Percentiles rank a stretch among this genome's conserved stretches.
Evolutionary conservation across 35 echinoderm and acorn worm genomes (phyloP).

Genomic region (Lytechinus pictus): DNA sequence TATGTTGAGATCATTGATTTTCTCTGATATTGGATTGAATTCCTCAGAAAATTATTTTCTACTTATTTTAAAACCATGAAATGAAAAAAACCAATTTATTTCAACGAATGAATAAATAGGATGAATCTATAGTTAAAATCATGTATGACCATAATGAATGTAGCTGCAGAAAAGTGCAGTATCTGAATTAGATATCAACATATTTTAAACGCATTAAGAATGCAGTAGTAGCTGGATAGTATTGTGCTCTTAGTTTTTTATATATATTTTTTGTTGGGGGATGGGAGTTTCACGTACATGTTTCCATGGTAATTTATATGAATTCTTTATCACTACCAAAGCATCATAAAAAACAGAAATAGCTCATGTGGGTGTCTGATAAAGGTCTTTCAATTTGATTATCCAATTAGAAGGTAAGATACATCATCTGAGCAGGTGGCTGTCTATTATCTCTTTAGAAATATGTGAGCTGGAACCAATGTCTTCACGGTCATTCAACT

Average conservation of each 20-base stretch:
- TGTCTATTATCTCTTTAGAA: not conserved
- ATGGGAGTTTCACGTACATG: not conserved
- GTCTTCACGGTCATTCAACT: conserved; percentile 44
- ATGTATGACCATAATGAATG: no score
- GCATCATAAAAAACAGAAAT: not conserved
- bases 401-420: not conserved
- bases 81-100: no score
- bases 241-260: not conserved
- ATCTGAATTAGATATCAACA: not conserved
- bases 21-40: no score
- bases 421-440: not conserved
- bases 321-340: not conserved
- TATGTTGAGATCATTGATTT: no score
- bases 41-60: no score
- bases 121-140: no score
- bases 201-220: not conserved
- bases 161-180: no score
- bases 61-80: no score
- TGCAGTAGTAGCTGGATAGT: not conserved
- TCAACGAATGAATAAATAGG: no score
- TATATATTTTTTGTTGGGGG: not conserved
- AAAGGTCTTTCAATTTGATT: not conserved
- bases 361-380: not conserved
- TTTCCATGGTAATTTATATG: not conserved
- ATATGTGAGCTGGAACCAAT: not conserved